Evolutionary conservation across 2,113 vertebrate species (phyloP), one percentile per base, ranked within the genome.

Genomic region (Natator depressus): DNA sequence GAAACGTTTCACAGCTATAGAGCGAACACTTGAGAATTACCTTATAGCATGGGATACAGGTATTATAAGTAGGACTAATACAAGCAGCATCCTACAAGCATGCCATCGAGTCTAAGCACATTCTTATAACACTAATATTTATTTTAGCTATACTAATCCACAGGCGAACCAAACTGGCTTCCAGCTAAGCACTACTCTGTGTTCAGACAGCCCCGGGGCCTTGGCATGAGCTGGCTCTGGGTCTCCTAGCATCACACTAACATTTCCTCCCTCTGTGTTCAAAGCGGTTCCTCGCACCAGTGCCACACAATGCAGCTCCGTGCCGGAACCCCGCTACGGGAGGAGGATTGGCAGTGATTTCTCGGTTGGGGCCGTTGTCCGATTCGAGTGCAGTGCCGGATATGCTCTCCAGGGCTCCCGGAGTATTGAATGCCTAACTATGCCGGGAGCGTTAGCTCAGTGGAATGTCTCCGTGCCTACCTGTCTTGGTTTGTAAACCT

Each of bases 231-330:
- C 6, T 1, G 10, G 25, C 0, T 47, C 0, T 46, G 31, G 12
- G 0, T 22, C 54, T 13, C 24, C 54, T 72, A 89, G 9, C n/a
- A 35, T n/a, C 31, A 69, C 6, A 19, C 62, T 69, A 19, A 22
- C 8, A 2, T 4, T 20, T 10, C n/a, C 25, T 12, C 59, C 0
- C 4, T 0, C 54, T 2, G 4, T 38, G 0, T 22, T 1, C 29
- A 24, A 87, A 99, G 99, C 99, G 38, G 99, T 99, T 42, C 99
- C 99, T 2, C 98, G 99, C 80, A 99, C 99, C 93, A 99, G 99
- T 1, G 99, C 99, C 90, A 99, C 99, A 0, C 99, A 99, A 96
- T 99, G 99, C 98, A 99, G 99, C 98, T 99, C 99, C 0, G 99
- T 99, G 55, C 99, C 99, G 0, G 99, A 99, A 96, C 99, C 99